Base-by-base conservation (phyloP, 1,140 invertebrate genomes). In the Drosophila burlai region DNA sequence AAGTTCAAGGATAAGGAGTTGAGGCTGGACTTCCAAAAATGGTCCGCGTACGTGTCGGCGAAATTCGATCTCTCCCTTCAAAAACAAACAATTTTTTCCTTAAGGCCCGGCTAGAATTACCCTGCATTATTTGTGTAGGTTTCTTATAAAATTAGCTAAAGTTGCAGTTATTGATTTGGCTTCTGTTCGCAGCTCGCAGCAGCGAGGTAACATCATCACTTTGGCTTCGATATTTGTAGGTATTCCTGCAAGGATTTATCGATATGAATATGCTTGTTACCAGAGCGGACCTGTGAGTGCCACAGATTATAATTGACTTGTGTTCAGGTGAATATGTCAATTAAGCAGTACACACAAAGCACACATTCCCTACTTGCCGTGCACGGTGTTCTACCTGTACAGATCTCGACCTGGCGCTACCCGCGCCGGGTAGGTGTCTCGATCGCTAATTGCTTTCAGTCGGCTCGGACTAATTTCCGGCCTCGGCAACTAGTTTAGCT, bases 381-480 rank as follows among this genome's bases (percentile, higher is more conserved):
- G 10, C 38, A 24, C 6, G 5, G 9, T 18, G 42, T n/a, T 34
- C 31, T 59, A 58, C 40, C 31, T 74, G 16, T 3, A 0, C 18
- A 31, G 26, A 15, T 29, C 34, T 40, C 42, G 38, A 34, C 63
- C 13, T 68, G 43, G 46, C 63, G 34, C 46, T 47, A 68, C 26
- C 31, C 36, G 13, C 47, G 54, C 18, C 61, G 61, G 66, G 76
- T 75, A 74, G 63, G 50, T 46, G 75, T 76, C 83, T 57, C 71
- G 75, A 85, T 81, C 80, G 58, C 83, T 91, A 91, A 91, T 91
- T 82, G 74, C 71, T 87, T 91, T 91, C 49, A 82, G 89, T 84
- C 83, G 84, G 81, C 71, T 58, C 72, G 52, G 38, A 71, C 82
- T 91, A 91, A 91, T 91, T 82, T 65, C 83, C 71, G 49, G 45